A percentile compares a stretch with the other conserved stretches of the same genome.
Conservation (phyloP, 1,140 invertebrate species). For the Octopus sinensis region DNA sequence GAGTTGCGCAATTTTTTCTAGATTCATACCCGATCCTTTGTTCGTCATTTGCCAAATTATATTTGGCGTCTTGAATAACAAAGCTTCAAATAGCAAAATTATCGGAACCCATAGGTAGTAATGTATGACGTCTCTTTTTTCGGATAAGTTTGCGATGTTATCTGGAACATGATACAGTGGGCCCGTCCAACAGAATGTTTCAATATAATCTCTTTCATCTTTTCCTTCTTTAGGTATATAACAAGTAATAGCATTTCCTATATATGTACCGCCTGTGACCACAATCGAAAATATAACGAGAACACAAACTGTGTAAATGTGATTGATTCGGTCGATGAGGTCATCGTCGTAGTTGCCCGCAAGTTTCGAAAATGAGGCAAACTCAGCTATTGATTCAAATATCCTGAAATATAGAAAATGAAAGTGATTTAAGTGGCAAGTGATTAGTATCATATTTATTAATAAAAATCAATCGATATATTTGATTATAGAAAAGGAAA, state of each 20-base stretch:
- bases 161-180: conserved; percentile 59
- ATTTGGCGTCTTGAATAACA: conserved; percentile 91
- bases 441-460: too few species aligned
- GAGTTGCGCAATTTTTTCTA: conserved; percentile 63
- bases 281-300: conserved; percentile 45
- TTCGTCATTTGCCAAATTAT: conserved; percentile 47
- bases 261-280: conserved; percentile 50
- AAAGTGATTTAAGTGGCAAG: too few species aligned
- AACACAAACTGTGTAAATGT: conserved; percentile 44
- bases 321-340: conserved; percentile 46
- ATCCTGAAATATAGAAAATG: conserved; percentile 11
- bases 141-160: conserved; percentile 50
- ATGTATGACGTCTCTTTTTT: conserved; percentile 58
- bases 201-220: conserved; percentile 40
- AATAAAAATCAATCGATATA: too few species aligned
- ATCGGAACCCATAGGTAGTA: conserved; percentile 97
- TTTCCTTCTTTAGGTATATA: conserved; percentile 38
- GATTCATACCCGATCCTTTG: conserved; percentile 38
- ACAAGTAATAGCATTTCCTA: conserved; percentile 59
- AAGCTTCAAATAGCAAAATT: conserved; percentile 80
- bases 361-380: conserved; percentile 40
- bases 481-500: too few species aligned
- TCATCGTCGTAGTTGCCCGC: conserved; percentile 42
- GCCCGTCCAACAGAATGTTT: conserved; percentile 57
- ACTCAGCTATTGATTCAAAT: conserved; percentile 10